A percentile compares a stretch with the other conserved stretches of the same genome.
Conservation (phyloP, 2,888 invertebrate species). For the Sicus ferrugineus region DNA sequence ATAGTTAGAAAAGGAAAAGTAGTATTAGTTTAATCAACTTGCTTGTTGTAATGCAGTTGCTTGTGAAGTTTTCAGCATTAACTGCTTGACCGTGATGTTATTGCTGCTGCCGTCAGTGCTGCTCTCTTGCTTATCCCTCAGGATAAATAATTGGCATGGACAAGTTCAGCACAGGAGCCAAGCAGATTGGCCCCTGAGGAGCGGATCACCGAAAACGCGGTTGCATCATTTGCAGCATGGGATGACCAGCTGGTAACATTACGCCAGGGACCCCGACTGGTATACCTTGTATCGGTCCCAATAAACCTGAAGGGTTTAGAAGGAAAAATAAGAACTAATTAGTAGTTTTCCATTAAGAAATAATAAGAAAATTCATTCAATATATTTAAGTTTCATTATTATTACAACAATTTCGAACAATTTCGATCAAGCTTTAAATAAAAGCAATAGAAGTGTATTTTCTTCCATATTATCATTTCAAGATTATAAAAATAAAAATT, state of each 20-base stretch:
- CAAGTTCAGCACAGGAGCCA: conserved; percentile 59
- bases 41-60: conserved; percentile 33
- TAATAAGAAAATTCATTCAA: no score
- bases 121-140: conserved; percentile 39
- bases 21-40: conserved; percentile 33
- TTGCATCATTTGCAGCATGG: conserved; percentile 75
- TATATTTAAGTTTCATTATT: no score
- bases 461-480: no score
- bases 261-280: conserved; percentile 63
- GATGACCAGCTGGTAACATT: conserved; percentile 65
- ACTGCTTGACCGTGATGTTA: neutral
- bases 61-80: neutral
- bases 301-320: conserved; percentile 50
- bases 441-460: no score
- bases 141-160: conserved; percentile 61
- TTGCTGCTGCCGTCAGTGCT: conserved; percentile 33
- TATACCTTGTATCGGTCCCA: conserved; percentile 61
- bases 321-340: no score
- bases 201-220: conserved; percentile 88
- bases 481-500: no score
- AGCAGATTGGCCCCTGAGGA: conserved; percentile 64
- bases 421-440: no score
- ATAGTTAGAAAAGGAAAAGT: conserved; percentile 4
- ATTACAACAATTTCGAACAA: no score
- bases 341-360: no score